A percentile compares a stretch with the other conserved stretches of the same genome.
phyloP scores from a whole-genome alignment of 2,113 vertebrate genomes.

The Suncus etruscus region DNA sequence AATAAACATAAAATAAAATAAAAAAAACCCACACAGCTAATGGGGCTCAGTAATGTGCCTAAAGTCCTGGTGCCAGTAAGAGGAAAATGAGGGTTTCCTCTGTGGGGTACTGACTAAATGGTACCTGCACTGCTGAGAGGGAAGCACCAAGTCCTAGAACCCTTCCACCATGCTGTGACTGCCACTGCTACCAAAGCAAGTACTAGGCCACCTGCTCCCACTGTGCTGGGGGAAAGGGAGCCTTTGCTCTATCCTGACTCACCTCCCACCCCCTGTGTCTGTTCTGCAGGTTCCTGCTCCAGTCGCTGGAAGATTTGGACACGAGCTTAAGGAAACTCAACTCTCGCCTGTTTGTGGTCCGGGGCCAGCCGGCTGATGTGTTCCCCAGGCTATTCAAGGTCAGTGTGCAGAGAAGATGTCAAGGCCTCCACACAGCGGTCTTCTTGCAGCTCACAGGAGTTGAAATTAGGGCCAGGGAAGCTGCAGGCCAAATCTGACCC shows the following conservation, averaged over 20 bases:
- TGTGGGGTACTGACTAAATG: not conserved
- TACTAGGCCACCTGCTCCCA: not conserved
- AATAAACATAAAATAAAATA: too few species aligned
- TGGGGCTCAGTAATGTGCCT: not conserved
- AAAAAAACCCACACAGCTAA: too few species aligned
- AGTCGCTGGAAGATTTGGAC: slow-evolving; percentile 97
- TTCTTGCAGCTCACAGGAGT: not conserved
- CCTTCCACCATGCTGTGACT: not conserved
- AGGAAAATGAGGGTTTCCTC: not conserved
- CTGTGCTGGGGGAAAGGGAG: not conserved
- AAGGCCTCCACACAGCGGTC: not conserved
- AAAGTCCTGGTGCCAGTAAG: not conserved
- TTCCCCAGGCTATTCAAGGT: slow-evolving; percentile 98
- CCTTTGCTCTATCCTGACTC: too few species aligned
- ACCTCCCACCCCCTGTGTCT: slow-evolving; percentile 21
- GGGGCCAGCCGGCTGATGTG: slow-evolving; percentile 96
- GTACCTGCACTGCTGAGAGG: fast-evolving
- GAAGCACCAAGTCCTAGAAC: not conserved
- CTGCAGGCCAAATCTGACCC: too few species aligned
- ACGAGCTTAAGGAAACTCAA: slow-evolving; percentile 95
- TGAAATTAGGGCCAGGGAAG: too few species aligned
- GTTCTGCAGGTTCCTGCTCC: slow-evolving; percentile 93
- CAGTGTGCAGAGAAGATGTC: slow-evolving; percentile 34
- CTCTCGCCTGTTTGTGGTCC: slow-evolving; percentile 96
- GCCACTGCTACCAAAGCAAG: too few species aligned